Base-by-base conservation (phyloP, 2,888 invertebrate genomes). In the Rhingia rostrata region DNA sequence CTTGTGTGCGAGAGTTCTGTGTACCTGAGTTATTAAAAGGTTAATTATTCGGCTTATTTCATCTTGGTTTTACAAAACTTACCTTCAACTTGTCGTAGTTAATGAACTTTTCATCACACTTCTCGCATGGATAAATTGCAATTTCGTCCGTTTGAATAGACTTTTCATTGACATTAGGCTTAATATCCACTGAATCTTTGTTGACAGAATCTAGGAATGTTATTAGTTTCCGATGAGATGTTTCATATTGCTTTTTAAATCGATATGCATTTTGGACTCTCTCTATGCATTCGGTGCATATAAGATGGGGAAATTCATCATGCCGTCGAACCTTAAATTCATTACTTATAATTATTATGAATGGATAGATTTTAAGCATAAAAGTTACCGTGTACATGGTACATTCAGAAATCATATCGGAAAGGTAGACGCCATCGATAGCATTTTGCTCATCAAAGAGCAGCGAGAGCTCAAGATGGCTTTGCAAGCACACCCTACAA, bases 301-400 rank as follows among this genome's bases (percentile, higher is more conserved):
- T 91, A 51, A 91, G 88, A 45, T 89, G 88, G 3, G 92, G 92
- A 85, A 91, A 87, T n/a, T 89, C 90, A 73, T 92, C 90, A 86
- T 90, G 90, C 0, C 92, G 90, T 60, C 90, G 89, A 66, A 93
- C 91, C 91, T 58, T 14, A 92, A 49, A 58, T 67, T 4, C 9
- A 33, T 6, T 37, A 2, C 5, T 12, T 53, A 9, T 39, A 9
- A 22, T 5, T 3, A 6, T 35, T n/a, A 0, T 4, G 9, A 43
- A 30, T 33, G 41, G 0, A 37, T 10, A 1, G 4, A 41, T 9
- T 22, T 2, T 22, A 22, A 6, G 3, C 14, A 10, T 9, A 9
- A 12, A 32, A 56, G 60, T 64, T 79, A 87, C 88, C 56, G 84
- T 88, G 85, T 89, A 89, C 6, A 87, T 88, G n/a, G 90, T 89